These are phyloP conservation scores for Sisyra nigra DNA, from an alignment of 2,888 invertebrate species.

Conservation along the genomic window DNA sequence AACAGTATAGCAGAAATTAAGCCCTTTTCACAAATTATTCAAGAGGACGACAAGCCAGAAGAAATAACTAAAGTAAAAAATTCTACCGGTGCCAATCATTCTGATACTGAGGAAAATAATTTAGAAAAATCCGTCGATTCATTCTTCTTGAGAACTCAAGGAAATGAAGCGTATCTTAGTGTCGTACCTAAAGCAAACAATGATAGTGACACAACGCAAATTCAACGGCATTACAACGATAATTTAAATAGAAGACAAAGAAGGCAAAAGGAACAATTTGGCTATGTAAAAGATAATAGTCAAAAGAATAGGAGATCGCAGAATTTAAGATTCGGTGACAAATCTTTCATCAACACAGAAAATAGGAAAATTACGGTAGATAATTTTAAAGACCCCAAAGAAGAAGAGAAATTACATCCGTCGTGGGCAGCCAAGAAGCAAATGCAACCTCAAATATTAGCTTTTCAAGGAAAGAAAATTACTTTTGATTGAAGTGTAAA, in stretches of 20 bases:
- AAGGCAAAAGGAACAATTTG: neutral
- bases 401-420: slow-evolving; percentile 5
- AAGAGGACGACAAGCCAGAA: neutral
- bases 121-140: neutral
- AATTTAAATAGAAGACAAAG: slow-evolving; percentile 4
- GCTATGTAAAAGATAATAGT: neutral
- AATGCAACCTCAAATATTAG: neutral
- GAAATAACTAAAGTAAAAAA: neutral
- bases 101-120: neutral
- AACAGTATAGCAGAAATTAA: neutral
- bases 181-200: neutral
- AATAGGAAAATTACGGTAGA: neutral
- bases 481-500: slow-evolving; percentile 1
- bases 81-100: neutral
- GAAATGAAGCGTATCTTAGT: neutral
- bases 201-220: neutral
- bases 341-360: neutral
- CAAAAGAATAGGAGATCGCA: neutral
- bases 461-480: slow-evolving; percentile 7
- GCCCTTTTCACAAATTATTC: neutral
- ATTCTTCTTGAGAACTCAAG: slow-evolving; percentile 1
- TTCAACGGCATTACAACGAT: slow-evolving; percentile 1
- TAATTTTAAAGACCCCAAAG: neutral
- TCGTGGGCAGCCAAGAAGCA: slow-evolving; percentile 4
- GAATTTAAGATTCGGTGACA: neutral